Percentiles rank a stretch among this genome's conserved stretches.
phyloP scores from a whole-genome alignment of 2,888 invertebrate species.

The Pollenia amentaria region DNA sequence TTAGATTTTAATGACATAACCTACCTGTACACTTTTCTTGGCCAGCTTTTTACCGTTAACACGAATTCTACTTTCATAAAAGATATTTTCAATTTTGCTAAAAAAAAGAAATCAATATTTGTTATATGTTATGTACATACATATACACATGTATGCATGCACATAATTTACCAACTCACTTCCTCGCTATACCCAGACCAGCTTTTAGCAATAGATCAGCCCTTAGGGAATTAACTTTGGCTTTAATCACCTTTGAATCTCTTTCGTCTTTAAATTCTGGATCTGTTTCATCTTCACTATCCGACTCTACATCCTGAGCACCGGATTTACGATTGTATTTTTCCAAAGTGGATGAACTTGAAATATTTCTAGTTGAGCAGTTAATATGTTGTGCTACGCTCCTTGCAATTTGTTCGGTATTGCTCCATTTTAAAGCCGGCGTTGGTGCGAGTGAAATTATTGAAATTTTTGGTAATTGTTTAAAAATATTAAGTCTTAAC shows the following conservation, averaged over 20 bases:
- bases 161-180: constrained; percentile 85
- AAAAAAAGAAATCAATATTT: constrained; percentile 18
- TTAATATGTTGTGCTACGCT: background rate
- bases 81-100: constrained; percentile 92
- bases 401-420: background rate
- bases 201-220: constrained; percentile 89
- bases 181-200: constrained; percentile 89
- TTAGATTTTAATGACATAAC: constrained; percentile 66
- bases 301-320: constrained; percentile 76
- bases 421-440: background rate
- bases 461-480: constrained; percentile 4
- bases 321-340: constrained; percentile 80
- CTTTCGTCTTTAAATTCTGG: constrained; percentile 86
- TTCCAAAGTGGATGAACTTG: constrained; percentile 25
- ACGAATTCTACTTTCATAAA: constrained; percentile 92
- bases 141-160: background rate
- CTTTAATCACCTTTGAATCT: constrained; percentile 88
- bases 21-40: constrained; percentile 90
- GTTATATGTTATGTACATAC: background rate
- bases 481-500: constrained; percentile 49
- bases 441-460: background rate
- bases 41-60: constrained; percentile 90
- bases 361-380: constrained; percentile 32
- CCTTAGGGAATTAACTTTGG: constrained; percentile 88
- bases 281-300: constrained; percentile 86